Evolutionary conservation across 2,113 vertebrate species (phyloP), one percentile per base, ranked within the genome.

Genomic region (Rynchops niger): DNA sequence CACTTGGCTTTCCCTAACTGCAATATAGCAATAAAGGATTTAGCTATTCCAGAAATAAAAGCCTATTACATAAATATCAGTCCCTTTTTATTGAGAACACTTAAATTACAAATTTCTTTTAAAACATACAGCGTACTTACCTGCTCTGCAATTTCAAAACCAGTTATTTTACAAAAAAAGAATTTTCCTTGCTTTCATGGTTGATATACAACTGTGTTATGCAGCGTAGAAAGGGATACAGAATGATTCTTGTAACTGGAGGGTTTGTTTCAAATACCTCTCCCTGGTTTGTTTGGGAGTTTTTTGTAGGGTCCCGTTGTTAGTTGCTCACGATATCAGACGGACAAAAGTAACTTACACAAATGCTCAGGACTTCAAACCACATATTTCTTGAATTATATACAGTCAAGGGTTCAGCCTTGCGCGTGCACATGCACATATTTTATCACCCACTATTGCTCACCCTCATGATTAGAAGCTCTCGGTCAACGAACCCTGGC

Each of bases 401-500:
- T 21, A n/a, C 32, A 86, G 43, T 65, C 3, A 4, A 58, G 32
- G 2, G 4, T 49, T 82, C 43, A 30, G 30, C 40, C 50, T 77
- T 13, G 30, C 67, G 17, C 1, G 1, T 29, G 17, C 21, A 66
- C 11, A 9, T 10, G 21, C 7, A 34, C 19, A 2, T 50, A 15
- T 63, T 65, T 80, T 65, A 17, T 71, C 56, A 65, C 36, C n/a
- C 11, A 12, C 34, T 52, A 1, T 34, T 61, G 3, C 19, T 45
- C 30, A 49, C 13, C 15, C 13, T 83, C 27, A 16, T 9, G 7
- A 30, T 72, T 52, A 52, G 43, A 85, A 90, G 43, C 6, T 76
- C 29, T 67, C 0, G 0, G 21, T 36, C 61, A 52, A 4, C 18
- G 29, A 79, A 0, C 34, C 40, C 56, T 38, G 25, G 15, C 1